phyloP scores from a whole-genome alignment of 2,888 invertebrate species.

The Microplitis manilae region DNA sequence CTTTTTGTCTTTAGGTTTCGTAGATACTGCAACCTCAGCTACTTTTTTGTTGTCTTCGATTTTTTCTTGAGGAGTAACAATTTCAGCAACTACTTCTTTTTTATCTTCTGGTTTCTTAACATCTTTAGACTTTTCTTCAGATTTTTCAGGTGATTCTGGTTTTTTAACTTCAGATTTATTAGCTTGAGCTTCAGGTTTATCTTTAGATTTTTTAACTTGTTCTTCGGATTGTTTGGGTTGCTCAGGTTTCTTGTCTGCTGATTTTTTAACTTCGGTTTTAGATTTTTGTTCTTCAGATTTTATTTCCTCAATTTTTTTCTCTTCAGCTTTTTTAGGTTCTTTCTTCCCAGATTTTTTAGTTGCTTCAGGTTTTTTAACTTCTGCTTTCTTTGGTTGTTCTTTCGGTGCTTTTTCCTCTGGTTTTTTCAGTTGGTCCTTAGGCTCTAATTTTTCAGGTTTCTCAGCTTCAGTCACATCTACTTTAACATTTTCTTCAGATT shows the following conservation, averaged over 20 bases:
- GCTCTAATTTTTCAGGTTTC: constrained; percentile 34
- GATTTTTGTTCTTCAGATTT: background rate
- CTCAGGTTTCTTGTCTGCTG: constrained; percentile 14
- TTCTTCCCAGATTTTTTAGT: constrained; percentile 30
- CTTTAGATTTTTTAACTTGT: constrained; percentile 40
- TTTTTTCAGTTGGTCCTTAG: constrained; percentile 15
- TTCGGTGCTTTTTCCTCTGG: constrained; percentile 16
- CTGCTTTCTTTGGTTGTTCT: constrained; percentile 15
- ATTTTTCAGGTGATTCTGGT: background rate
- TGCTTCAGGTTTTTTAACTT: constrained; percentile 26
- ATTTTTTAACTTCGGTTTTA: background rate
- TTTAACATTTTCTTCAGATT: background rate
- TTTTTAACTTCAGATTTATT: background rate
- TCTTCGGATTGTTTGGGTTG: constrained; percentile 22
- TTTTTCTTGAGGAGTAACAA: background rate
- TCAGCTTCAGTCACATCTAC: constrained; percentile 18
- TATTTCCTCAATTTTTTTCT: constrained; percentile 25
- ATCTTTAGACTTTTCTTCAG: constrained; percentile 40
- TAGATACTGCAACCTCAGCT: constrained; percentile 37
- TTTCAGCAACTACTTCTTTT: background rate
- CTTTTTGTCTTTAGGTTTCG: background rate
- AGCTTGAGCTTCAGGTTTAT: background rate
- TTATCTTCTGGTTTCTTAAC: constrained; percentile 34
- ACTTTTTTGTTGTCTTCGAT: constrained; percentile 43
- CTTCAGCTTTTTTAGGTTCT: constrained; percentile 34